Conservation (phyloP, 2,797 vertebrate genomes). For the Ictinia mississippiensis region DNA sequence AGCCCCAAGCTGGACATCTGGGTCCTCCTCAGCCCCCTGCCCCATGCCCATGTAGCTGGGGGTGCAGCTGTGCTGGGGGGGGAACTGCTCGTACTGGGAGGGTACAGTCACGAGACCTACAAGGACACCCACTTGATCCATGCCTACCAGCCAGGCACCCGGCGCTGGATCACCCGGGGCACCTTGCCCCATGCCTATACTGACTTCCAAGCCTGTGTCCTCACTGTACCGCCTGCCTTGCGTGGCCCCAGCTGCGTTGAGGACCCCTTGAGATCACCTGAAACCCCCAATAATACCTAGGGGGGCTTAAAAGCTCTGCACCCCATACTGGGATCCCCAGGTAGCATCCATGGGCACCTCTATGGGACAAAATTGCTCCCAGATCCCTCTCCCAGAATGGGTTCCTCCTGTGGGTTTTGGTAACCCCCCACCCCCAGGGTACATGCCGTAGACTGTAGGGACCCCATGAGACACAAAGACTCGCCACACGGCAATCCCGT, state of each 20-base stretch:
- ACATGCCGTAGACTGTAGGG: not conserved
- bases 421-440: not conserved
- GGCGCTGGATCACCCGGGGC: conserved; percentile 81
- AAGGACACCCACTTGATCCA: conserved; percentile 79
- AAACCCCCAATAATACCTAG: not conserved
- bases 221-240: conserved; percentile 57
- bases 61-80: conserved; percentile 72
- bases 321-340: not conserved
- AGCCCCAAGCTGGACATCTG: conserved; percentile 67
- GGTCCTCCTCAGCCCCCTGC: conserved; percentile 71
- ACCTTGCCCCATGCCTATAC: conserved; percentile 77
- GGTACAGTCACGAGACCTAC: conserved; percentile 80
- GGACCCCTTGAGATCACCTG: not conserved
- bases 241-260: not conserved
- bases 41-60: conserved; percentile 77
- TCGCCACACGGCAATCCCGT: not conserved
- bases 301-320: not conserved
- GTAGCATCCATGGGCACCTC: not conserved
- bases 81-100: conserved; percentile 78
- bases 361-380: not conserved
- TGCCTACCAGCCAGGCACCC: conserved; percentile 71
- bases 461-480: not conserved
- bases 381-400: not conserved
- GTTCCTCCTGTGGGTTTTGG: not conserved
- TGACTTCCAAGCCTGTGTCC: conserved; percentile 73